Evolutionary conservation across 2,113 vertebrate genomes (phyloP), one percentile per base, ranked within the genome.

Genomic region (Camelus bactrianus): DNA sequence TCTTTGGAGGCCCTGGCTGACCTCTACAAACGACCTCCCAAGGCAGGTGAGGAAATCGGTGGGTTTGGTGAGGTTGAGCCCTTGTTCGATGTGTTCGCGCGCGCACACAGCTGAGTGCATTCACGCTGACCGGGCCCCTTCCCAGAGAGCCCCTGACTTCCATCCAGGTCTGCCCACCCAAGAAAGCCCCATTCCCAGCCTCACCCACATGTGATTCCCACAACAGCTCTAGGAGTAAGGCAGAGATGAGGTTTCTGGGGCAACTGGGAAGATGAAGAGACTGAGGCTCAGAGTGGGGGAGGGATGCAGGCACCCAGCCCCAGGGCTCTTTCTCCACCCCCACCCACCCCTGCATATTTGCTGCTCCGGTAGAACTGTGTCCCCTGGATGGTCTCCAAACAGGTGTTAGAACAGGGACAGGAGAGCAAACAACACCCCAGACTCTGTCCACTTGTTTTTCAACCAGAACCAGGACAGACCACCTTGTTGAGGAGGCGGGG

Each of bases 1-100:
- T n/a, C 97, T 99, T 70, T 99, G 99, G 99, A 99, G 99, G 97
- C 99, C 99, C 0, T 99, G 99, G 99, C 95, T 99, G 60, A 94
- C 97, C 67, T 96, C 35, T 69, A 72, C 94, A 48, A 97, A 94
- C 79, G 98, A 98, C n/a, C n/a, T 12, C 6, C 52, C 65, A 1
- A 60, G 24, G 42, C 35, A 2, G 67, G 75, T 0, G 91, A 95
- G 62, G 28, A 96, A 75, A 48, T 97, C 77, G 35, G 89, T 0
- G 2, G 80, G 98, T 64, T 95, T 72, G 9, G 99, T 99, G 98
- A 99, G 99, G 99, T 76, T 69, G 79, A 60, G 9, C 1, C 13
- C 56, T 20, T 26, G 15, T 75, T 58, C 82, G 3, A 28, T 0
- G 4, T 42, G 30, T 85, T 82, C 52, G 85, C 0, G 11, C 22